Evolutionary conservation across 2,797 vertebrate genomes (phyloP), one percentile per base, ranked within the genome.

Genomic region (Gadopsis marmoratus): DNA sequence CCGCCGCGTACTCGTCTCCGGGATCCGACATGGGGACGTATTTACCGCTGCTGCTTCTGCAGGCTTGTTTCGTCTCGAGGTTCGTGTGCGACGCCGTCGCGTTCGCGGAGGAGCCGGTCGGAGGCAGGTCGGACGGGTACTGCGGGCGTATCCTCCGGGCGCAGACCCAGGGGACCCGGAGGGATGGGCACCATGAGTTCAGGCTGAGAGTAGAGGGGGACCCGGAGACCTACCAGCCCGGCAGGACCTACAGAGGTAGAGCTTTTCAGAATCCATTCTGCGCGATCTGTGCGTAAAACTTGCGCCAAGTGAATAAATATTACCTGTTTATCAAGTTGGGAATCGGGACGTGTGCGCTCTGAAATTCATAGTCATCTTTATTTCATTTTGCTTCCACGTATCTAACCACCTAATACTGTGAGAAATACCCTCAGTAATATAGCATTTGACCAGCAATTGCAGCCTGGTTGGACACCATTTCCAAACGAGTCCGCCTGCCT

Each of bases 151-250:
- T 98, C 89, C 91, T 97, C 77, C 94, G 96, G 93, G 96, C 96
- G 41, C 97, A 97, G 88, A 97, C 95, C 74, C 97, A 97, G 72
- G 97, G 96, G 78, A 94, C 95, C 47, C 92, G 97, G 79, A 96
- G 94, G 86, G 97, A 99, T 86, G 97, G 97, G 62, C 97, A 97
- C 88, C 97, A 96, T 74, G 97, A 98, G 93, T 98, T 99, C 92
- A 96, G 97, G 82, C 96, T 99, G 58, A 93, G 97, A 78, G 93
- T 99, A 86, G 98, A 99, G 84, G 97, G 98, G 19, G 97, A 98
- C 85, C 97, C 97, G 1, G 97, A 98, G 68, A 95, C 92, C 88
- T 99, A 98, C 93, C 96, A 96, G 87, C 97, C 98, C 1, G 97
- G 96, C 31, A 97, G 81, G 95, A 98, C 96, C 74, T 99, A 99